Evolutionary conservation across 2,113 vertebrate genomes (phyloP).

Genomic region (Lucifuga dentata): DNA sequence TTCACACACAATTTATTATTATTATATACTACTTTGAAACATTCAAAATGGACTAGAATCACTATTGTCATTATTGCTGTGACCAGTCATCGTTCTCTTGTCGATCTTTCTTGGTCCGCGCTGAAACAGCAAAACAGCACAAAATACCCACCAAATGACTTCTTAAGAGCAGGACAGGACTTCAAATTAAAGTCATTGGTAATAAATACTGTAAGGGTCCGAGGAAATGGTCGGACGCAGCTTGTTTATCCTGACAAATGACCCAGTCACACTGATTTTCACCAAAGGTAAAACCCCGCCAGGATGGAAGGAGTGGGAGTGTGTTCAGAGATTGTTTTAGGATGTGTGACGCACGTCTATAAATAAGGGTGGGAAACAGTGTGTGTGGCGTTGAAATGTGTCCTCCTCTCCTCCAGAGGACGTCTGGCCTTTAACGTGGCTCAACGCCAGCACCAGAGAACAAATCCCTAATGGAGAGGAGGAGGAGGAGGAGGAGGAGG

Average conservation of each 20-base stretch:
- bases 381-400: constrained; percentile 24
- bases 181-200: constrained; percentile 47
- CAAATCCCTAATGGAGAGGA: not conserved
- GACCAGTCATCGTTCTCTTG: constrained; percentile 43
- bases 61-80: constrained; percentile 74
- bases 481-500: not conserved
- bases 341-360: constrained; percentile 17
- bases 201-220: constrained; percentile 80
- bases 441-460: not conserved
- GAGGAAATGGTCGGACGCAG: constrained; percentile 17
- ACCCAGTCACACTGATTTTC: constrained; percentile 26
- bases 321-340: constrained; percentile 9
- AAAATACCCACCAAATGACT: constrained; percentile 44
- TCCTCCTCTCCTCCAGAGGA: not conserved
- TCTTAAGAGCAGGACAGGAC: constrained; percentile 56
- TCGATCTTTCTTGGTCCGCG: constrained; percentile 65
- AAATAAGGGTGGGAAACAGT: constrained; percentile 30
- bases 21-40: constrained; percentile 68
- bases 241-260: constrained; percentile 9
- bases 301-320: constrained; percentile 2
- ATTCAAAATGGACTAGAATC: constrained; percentile 69
- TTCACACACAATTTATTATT: constrained; percentile 41
- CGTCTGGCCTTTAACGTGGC: not conserved
- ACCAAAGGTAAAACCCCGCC: constrained; percentile 31
- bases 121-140: constrained; percentile 57